Conservation (phyloP, 2,888 invertebrate species). For the Cheilosia vulpina region DNA sequence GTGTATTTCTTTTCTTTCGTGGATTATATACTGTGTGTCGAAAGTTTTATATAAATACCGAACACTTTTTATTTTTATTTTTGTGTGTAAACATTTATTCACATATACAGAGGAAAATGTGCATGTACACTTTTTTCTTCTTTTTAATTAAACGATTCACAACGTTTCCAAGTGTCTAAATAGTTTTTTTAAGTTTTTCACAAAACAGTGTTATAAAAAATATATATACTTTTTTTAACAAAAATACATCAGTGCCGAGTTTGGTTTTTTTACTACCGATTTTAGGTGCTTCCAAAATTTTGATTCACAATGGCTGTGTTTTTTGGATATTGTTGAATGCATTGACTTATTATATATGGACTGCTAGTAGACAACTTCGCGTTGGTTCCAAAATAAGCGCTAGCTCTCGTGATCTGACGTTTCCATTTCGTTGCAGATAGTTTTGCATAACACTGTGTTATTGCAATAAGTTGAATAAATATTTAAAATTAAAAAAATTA, state of each 20-base stretch:
- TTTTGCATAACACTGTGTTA: too few species aligned
- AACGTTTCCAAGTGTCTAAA: slow-evolving; percentile 29
- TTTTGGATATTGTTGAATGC: too few species aligned
- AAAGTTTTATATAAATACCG: slow-evolving; percentile 7
- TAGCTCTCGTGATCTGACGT: too few species aligned
- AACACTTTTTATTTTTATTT: neutral
- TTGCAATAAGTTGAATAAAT: too few species aligned
- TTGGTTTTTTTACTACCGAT: neutral
- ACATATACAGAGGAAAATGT: slow-evolving; percentile 10
- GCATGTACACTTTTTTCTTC: slow-evolving; percentile 14
- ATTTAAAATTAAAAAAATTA: too few species aligned
- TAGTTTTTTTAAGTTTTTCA: slow-evolving; percentile 53
- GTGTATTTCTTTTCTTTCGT: slow-evolving; percentile 47
- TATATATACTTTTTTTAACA: neutral
- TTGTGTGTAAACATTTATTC: slow-evolving; percentile 29
- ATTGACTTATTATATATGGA: too few species aligned
- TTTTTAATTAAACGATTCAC: slow-evolving; percentile 48
- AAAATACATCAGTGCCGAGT: neutral
- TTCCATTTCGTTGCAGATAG: too few species aligned
- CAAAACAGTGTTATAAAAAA: neutral
- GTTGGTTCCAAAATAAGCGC: too few species aligned
- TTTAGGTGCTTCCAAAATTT: neutral
- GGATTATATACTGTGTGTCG: slow-evolving; percentile 12
- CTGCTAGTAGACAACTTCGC: too few species aligned
- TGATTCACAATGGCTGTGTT: too few species aligned